phyloP scores from a whole-genome alignment of 2,888 invertebrate genomes.

The Sipha maydis region DNA sequence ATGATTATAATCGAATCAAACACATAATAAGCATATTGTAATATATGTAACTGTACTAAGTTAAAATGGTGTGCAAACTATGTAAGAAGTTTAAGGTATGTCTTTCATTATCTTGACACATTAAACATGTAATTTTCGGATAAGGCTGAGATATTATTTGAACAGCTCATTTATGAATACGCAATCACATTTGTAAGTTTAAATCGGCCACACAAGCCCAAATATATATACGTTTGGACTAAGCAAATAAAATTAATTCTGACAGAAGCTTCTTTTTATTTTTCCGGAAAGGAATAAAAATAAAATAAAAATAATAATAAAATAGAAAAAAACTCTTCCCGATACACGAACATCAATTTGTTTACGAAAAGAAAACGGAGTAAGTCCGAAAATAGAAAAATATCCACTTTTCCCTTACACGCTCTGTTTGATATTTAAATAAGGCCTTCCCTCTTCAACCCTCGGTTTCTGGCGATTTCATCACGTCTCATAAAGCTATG shows the following conservation, averaged over 20 bases:
- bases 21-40: no score
- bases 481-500: slow-evolving; percentile 56
- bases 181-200: background rate
- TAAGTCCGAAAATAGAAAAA: slow-evolving; percentile 23
- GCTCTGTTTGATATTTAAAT: slow-evolving; percentile 55
- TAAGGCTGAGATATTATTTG: background rate
- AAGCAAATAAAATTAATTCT: slow-evolving; percentile 23
- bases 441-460: slow-evolving; percentile 27
- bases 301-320: slow-evolving; percentile 10
- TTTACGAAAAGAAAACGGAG: background rate
- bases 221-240: background rate
- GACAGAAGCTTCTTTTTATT: slow-evolving; percentile 14
- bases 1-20: no score
- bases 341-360: slow-evolving; percentile 30
- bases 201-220: slow-evolving; percentile 21
- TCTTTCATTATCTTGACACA: background rate
- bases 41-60: no score
- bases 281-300: background rate
- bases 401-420: slow-evolving; percentile 39
- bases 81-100: background rate
- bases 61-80: background rate
- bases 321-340: background rate
- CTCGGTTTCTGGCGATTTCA: slow-evolving; percentile 51
- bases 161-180: slow-evolving; percentile 18
- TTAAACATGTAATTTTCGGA: background rate